Evolutionary conservation across 1,140 invertebrate species (phyloP), one percentile per base, ranked within the genome.

Genomic region (Pogonomyrmex barbatus): DNA sequence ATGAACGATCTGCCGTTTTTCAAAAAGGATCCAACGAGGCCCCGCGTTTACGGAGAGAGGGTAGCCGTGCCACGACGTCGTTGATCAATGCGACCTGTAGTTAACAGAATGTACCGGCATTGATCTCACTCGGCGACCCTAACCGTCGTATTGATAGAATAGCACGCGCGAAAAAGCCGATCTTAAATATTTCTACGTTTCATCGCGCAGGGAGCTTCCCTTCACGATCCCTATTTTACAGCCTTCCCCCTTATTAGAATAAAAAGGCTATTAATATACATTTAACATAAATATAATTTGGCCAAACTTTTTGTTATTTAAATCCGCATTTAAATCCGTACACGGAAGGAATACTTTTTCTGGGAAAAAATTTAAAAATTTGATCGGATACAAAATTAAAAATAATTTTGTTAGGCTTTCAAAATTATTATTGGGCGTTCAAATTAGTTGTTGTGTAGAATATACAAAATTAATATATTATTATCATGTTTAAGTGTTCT

Each of bases 1-100:
- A 83, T 83, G 79, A 83, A 83, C 79, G 79, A 83, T 60, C 79
- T n/a, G 79, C 30, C 54, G 79, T 82, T 73, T 73, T 83, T 75
- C 67, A 83, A 75, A 83, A 83, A 75, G 68, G 79, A 75, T n/a
- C 54, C 79, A 42, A 0, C 79, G 50, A 62, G 62, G 62, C 33
- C 47, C 60, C 47, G 67, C 54, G 68, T 60, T 58, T 60, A 62
- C 17, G 24, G 24, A 24, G 30, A 60, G 79, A 83, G 68, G 42
- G 67, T 75, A 83, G 42, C 56, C 17, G 68, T 12, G 39, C 39
- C 65, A 17, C 24, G 6, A 47, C 42, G 79, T 73, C 68, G 79
- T 83, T 75, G 79, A 83, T 83, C 79, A 73, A 83, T 83, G 54
- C 54, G 79, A 83, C 42, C 33, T 60, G 79, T 42, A 83, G 67